phyloP scores from a whole-genome alignment of 2,797 vertebrate genomes.

The Tiaroga cobitis region DNA sequence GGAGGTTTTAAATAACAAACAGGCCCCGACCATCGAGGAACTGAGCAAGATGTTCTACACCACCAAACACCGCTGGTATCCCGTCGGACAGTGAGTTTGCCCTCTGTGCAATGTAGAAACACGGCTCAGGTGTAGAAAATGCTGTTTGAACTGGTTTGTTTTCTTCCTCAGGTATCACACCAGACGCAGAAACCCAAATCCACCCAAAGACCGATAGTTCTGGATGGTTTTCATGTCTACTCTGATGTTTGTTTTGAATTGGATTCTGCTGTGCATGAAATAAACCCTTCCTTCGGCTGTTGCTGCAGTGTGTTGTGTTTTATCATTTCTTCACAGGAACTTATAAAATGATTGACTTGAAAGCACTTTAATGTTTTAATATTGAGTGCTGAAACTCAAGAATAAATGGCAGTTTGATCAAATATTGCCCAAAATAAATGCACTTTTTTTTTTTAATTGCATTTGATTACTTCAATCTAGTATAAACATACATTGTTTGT shows the following conservation, averaged over 20 bases:
- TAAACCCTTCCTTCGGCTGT: background rate
- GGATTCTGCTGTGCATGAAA: background rate
- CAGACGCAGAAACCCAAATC: constrained; percentile 84
- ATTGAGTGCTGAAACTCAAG: background rate
- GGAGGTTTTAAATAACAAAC: constrained; percentile 67
- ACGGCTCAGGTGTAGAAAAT: background rate
- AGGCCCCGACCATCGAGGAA: constrained; percentile 85
- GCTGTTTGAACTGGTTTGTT: constrained; percentile 6
- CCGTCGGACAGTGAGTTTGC: constrained; percentile 88
- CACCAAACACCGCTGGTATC: constrained; percentile 96
- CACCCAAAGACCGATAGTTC: constrained; percentile 86
- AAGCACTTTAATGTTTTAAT: background rate
- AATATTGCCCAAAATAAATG: no score
- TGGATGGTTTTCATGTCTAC: background rate
- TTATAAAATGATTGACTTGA: background rate
- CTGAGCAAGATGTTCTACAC: constrained; percentile 97
- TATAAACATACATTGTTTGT: background rate
- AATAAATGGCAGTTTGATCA: no score
- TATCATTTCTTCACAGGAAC: background rate
- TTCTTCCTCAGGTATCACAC: constrained; percentile 81
- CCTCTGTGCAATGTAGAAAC: background rate
- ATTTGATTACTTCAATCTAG: background rate
- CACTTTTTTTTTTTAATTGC: no score
- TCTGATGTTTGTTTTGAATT: background rate
- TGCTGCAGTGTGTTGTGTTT: background rate